Conservation (phyloP, 2,113 vertebrate genomes). For the Sylvilagus bachmani region DNA sequence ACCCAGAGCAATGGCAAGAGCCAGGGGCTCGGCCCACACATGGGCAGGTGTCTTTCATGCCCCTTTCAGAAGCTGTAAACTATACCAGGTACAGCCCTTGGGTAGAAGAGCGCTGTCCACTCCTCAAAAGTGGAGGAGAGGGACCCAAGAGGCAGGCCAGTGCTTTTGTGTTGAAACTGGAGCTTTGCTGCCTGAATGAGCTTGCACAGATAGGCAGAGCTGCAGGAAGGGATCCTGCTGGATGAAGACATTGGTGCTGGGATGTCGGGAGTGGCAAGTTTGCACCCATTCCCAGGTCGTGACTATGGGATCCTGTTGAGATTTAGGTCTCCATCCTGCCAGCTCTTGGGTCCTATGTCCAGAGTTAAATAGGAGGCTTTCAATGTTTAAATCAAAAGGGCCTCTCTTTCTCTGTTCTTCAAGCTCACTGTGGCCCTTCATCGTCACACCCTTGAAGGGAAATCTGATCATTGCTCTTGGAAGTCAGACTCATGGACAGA, state of each 20-base stretch:
- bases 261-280: background rate
- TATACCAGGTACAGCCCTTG: background rate
- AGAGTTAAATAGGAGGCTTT: slow-evolving; percentile 33
- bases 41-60: background rate
- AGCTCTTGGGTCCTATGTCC: background rate
- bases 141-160: background rate
- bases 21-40: background rate
- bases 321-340: background rate
- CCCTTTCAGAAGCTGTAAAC: background rate
- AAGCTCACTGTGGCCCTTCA: background rate
- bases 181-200: background rate
- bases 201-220: background rate
- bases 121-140: background rate
- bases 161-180: background rate
- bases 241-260: background rate
- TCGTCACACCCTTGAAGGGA: slow-evolving; percentile 62
- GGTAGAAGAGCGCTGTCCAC: background rate
- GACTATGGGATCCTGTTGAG: background rate
- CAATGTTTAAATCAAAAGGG: slow-evolving; percentile 39
- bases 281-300: background rate
- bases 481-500: slow-evolving; percentile 61
- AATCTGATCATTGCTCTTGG: slow-evolving; percentile 70
- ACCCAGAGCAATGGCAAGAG: background rate
- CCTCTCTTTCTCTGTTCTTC: slow-evolving; percentile 47
- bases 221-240: background rate